Percentiles rank a stretch among this genome's conserved stretches.
Conservation (phyloP, 53 echinoderm and acorn worm genomes). For the Temnopleurus reevesii region DNA sequence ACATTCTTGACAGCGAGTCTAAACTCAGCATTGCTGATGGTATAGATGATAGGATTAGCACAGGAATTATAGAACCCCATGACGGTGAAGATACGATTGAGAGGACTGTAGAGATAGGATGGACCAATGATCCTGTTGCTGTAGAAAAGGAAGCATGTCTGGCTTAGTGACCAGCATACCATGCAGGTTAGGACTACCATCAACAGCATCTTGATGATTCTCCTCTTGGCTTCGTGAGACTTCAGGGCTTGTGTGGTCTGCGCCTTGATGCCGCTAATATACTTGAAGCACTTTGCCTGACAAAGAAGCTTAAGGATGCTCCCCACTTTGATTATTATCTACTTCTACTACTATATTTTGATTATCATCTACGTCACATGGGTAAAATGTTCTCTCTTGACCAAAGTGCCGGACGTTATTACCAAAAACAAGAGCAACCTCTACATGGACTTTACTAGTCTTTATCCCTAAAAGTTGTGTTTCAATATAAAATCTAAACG, state of each 20-base stretch:
- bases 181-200: neutral
- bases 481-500: too few species aligned
- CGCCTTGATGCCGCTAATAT: neutral
- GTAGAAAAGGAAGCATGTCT: conserved; percentile 10
- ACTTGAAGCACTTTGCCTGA: conserved; percentile 1
- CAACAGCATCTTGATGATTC: neutral
- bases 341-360: too few species aligned
- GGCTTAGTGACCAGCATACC: conserved; percentile 6
- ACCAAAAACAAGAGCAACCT: too few species aligned
- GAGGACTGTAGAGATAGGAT: neutral
- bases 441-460: too few species aligned
- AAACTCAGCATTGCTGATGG: conserved; percentile 3
- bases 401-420: too few species aligned
- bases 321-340: neutral
- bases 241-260: neutral
- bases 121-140: neutral
- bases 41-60: conserved; percentile 35
- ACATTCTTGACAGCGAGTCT: conserved; percentile 6
- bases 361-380: too few species aligned
- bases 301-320: conserved; percentile 6
- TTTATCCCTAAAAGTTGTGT: too few species aligned
- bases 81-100: conserved; percentile 23
- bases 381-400: too few species aligned
- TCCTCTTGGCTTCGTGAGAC: neutral
- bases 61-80: conserved; percentile 36